These are phyloP conservation scores for Halichondria panicea DNA, from an alignment of 37 sponge, comb jelly and placozoan genomes.

Conservation along the genomic window DNA sequence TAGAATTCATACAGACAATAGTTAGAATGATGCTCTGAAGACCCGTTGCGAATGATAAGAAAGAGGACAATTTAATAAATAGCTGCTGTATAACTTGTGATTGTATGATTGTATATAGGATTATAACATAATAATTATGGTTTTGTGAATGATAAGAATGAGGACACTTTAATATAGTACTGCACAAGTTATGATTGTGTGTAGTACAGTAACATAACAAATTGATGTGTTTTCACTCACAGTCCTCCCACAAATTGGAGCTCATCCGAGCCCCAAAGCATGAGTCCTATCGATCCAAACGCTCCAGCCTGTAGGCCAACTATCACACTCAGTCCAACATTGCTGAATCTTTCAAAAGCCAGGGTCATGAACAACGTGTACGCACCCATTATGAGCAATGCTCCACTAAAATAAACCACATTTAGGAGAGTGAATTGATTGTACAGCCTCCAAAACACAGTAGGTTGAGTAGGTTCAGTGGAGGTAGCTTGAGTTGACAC, in stretches of 20 bases:
- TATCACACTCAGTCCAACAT: constrained; percentile 10
- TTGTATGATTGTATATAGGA: too few relatives aligned
- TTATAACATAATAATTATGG: not conserved
- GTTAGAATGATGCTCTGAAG: too few relatives aligned
- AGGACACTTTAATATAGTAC: not conserved
- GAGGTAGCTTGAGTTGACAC: too few relatives aligned
- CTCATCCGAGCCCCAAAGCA: constrained; percentile 25
- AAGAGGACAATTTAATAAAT: too few relatives aligned
- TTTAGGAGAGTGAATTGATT: constrained; percentile 46
- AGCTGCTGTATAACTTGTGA: too few relatives aligned
- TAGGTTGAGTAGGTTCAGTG: too few relatives aligned
- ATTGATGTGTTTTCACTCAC: constrained; percentile 8
- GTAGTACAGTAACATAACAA: not conserved
- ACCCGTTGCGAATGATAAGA: too few relatives aligned
- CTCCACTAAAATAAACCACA: constrained; percentile 48
- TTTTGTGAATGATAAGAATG: not conserved
- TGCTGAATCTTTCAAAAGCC: constrained; percentile 23
- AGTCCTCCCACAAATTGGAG: constrained; percentile 49
- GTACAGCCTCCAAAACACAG: too few relatives aligned
- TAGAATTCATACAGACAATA: too few relatives aligned
- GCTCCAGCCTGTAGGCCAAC: constrained; percentile 4
- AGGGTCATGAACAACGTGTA: constrained; percentile 44
- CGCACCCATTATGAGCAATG: constrained; percentile 44
- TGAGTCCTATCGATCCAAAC: constrained; percentile 12
- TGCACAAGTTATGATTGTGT: not conserved